phyloP scores from a whole-genome alignment of 2,797 vertebrate species.

The Pseudochromis fuscus region DNA sequence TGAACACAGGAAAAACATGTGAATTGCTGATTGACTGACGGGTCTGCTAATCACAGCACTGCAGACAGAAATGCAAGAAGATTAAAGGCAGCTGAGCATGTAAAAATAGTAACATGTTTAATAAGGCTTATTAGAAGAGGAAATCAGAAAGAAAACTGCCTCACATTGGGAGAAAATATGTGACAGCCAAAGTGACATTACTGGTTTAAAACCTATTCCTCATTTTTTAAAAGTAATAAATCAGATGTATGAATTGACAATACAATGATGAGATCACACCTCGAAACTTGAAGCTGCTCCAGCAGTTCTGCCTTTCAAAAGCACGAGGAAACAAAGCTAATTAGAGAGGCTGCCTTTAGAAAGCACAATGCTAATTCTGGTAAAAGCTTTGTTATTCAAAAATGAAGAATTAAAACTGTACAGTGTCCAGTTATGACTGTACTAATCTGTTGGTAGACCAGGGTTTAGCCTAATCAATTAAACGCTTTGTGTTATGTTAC shows the following conservation, averaged over 20 bases:
- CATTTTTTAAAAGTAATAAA: not conserved
- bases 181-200: not conserved
- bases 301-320: not conserved
- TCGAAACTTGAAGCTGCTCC: not conserved
- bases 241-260: not conserved
- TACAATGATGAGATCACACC: not conserved
- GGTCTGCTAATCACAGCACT: not conserved
- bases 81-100: not conserved
- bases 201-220: not conserved
- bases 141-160: not conserved
- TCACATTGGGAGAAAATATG: not conserved
- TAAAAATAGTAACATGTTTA: not conserved
- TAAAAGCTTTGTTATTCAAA: no score
- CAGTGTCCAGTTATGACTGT: no score
- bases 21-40: not conserved
- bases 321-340: not conserved
- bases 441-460: no score
- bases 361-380: no score
- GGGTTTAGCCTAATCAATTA: no score
- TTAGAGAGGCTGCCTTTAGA: conserved; percentile 9
- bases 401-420: no score
- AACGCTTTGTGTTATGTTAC: no score
- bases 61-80: not conserved
- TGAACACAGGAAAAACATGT: not conserved
- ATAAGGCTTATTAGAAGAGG: not conserved